These are phyloP conservation scores for Sycon ciliatum DNA, from an alignment of 37 sponge, comb jelly and placozoan genomes.

Conservation along the genomic window DNA sequence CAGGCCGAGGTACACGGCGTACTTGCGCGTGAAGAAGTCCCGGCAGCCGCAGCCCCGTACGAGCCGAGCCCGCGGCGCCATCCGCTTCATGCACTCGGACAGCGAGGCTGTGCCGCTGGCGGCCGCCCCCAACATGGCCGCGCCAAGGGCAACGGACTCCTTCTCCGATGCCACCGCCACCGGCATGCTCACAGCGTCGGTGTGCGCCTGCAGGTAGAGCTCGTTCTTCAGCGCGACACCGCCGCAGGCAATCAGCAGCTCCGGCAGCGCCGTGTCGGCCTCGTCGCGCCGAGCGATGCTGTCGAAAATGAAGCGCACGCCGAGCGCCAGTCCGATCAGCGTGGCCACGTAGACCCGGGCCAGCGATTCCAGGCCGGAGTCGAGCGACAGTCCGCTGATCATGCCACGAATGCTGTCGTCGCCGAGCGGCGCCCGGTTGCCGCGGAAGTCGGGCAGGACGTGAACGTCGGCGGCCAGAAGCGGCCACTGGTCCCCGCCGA, in stretches of 20 bases:
- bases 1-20: no score
- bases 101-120: no score
- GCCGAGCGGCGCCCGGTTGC: slow-evolving; percentile 79
- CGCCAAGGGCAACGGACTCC: slow-evolving; percentile 56
- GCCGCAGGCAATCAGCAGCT: slow-evolving; percentile 51
- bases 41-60: no score
- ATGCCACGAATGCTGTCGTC: slow-evolving; percentile 52
- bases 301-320: neutral
- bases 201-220: slow-evolving; percentile 43
- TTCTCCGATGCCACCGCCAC: slow-evolving; percentile 33
- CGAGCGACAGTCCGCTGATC: slow-evolving; percentile 51
- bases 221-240: slow-evolving; percentile 37
- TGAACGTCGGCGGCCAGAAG: slow-evolving; percentile 31
- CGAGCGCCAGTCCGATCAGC: slow-evolving; percentile 64
- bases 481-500: no score
- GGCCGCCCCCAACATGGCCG: slow-evolving; percentile 51
- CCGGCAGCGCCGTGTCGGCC: slow-evolving; percentile 1
- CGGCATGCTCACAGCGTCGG: slow-evolving; percentile 48
- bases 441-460: slow-evolving; percentile 68
- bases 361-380: slow-evolving; percentile 23
- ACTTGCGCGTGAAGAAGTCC: no score
- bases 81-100: no score
- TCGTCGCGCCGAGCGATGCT: slow-evolving; percentile 32
- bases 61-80: no score
- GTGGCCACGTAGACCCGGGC: slow-evolving; percentile 52